phyloP scores from a whole-genome alignment of 2,888 invertebrate genomes.

The Sinhomidia bicolor region DNA sequence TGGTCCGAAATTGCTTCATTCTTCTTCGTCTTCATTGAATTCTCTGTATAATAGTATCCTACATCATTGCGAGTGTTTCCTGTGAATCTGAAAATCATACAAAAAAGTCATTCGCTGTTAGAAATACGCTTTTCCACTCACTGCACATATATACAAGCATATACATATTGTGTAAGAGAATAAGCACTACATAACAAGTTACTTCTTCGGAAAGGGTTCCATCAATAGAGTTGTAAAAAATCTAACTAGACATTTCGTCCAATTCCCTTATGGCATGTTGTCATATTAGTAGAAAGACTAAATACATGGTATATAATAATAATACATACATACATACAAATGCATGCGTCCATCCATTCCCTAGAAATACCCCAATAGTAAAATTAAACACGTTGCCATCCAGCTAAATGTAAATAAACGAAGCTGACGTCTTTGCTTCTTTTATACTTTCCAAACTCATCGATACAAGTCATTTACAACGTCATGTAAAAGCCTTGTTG shows the following conservation, averaged over 20 bases:
- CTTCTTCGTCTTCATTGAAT: not conserved
- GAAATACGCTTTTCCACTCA: not conserved
- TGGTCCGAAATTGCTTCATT: conserved; percentile 38
- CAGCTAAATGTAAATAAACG: conserved; percentile 33
- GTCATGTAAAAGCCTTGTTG: not conserved
- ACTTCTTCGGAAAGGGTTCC: no score
- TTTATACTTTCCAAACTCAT: not conserved
- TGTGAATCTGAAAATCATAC: conserved; percentile 18
- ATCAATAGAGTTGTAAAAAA: conserved; percentile 18
- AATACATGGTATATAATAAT: not conserved
- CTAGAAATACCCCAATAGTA: not conserved
- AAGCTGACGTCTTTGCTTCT: conserved; percentile 4
- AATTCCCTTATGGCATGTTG: not conserved
- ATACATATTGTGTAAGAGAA: no score
- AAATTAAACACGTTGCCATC: conserved; percentile 41
- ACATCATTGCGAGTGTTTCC: not conserved
- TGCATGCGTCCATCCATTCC: not conserved
- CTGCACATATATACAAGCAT: not conserved
- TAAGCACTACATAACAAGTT: no score
- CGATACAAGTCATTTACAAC: not conserved
- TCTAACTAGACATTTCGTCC: not conserved
- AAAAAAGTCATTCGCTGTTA: not conserved
- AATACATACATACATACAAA: no score
- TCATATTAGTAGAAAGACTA: not conserved
- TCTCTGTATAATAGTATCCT: not conserved